Conservation (phyloP, 2,113 vertebrate genomes). For the Melanerpes aurifrons region DNA sequence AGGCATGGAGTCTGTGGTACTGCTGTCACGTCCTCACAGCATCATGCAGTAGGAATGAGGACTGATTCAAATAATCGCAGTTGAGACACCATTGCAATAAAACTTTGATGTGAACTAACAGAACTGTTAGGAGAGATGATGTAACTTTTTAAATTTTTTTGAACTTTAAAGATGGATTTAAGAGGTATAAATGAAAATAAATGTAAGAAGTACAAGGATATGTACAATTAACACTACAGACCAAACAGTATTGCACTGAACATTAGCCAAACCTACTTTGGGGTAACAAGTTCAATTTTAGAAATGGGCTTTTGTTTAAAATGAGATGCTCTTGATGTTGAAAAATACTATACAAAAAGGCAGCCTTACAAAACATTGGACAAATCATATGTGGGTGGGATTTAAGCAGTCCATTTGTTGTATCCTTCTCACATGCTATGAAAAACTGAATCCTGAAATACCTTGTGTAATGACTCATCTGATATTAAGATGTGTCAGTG, state of each 20-base stretch:
- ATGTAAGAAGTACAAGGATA: neutral
- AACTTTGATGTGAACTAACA: neutral
- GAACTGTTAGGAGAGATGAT: neutral
- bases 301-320: neutral
- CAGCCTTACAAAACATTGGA: neutral
- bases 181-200: neutral
- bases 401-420: constrained; percentile 5
- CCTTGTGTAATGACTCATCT: constrained; percentile 56
- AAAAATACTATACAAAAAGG: neutral
- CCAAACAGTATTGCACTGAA: neutral
- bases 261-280: neutral
- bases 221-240: neutral
- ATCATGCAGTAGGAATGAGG: neutral
- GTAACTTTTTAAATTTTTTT: neutral
- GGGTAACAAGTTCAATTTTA: neutral
- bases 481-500: constrained; percentile 43
- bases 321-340: neutral
- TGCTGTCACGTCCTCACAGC: neutral
- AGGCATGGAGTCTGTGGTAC: neutral
- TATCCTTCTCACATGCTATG: neutral
- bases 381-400: neutral
- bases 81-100: neutral
- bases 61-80: neutral
- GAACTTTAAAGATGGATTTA: neutral
- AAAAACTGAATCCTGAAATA: constrained; percentile 47